Percentiles rank a stretch among this genome's conserved stretches.
Conservation (phyloP, 2,797 vertebrate genomes). For the Thunnus albacares region DNA sequence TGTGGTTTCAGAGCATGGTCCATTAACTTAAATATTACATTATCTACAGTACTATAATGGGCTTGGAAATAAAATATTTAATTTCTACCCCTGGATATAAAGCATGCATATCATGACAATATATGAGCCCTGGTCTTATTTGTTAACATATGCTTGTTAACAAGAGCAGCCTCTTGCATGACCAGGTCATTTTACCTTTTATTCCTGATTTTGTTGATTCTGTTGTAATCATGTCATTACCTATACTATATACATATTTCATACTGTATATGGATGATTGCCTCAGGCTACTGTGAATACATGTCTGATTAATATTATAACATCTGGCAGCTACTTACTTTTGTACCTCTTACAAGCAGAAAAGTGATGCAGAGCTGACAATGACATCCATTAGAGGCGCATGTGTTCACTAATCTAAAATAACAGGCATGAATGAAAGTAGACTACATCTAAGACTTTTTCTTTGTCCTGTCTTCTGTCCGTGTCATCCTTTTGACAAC, state of each 20-base stretch:
- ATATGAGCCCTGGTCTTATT: not conserved
- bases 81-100: not conserved
- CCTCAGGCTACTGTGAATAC: no score
- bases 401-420: constrained; percentile 14
- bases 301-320: no score
- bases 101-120: not conserved
- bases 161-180: not conserved
- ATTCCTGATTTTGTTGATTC: not conserved
- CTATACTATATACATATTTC: no score
- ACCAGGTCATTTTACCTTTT: not conserved
- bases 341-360: not conserved
- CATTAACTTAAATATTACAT: not conserved
- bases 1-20: not conserved
- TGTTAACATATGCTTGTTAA: not conserved
- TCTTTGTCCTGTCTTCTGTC: not conserved
- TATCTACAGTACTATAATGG: not conserved
- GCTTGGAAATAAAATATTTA: not conserved
- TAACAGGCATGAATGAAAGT: constrained; percentile 11
- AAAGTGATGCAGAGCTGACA: not conserved
- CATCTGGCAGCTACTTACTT: not conserved
- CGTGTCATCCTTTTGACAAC: not conserved
- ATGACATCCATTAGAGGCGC: not conserved
- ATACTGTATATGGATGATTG: no score
- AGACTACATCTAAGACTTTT: not conserved
- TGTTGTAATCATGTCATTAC: constrained; percentile 1